Percentiles rank a stretch among this genome's conserved stretches.
These are phyloP conservation scores for Telenomus remus DNA, from an alignment of 1,140 invertebrate genomes.

Conservation along the genomic window DNA sequence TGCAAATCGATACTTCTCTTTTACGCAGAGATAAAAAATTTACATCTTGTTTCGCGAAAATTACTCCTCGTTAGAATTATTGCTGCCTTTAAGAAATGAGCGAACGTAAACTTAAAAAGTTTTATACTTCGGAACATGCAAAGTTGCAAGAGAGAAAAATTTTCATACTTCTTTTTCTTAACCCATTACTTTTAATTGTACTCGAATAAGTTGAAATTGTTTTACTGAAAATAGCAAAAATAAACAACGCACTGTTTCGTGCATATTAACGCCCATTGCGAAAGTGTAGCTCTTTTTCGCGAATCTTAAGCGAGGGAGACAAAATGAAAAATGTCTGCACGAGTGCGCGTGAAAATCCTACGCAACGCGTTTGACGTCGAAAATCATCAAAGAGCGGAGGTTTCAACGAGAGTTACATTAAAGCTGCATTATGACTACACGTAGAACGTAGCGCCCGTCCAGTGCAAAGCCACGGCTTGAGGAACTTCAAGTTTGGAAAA, in stretches of 20 bases:
- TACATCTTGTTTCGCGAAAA: too few relatives aligned
- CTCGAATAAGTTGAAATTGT: background rate
- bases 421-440: constrained; percentile 62
- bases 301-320: constrained; percentile 34
- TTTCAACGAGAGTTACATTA: constrained; percentile 61
- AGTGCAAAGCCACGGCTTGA: constrained; percentile 44
- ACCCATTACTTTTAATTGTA: too few relatives aligned
- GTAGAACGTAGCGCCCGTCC: constrained; percentile 47
- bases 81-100: too few relatives aligned
- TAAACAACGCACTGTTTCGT: constrained; percentile 17
- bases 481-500: constrained; percentile 59
- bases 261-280: constrained; percentile 27
- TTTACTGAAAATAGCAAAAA: background rate
- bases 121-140: too few relatives aligned
- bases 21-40: too few relatives aligned
- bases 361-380: constrained; percentile 61
- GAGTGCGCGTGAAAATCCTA: constrained; percentile 60
- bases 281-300: constrained; percentile 18
- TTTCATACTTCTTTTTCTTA: too few relatives aligned
- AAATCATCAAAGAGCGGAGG: constrained; percentile 65
- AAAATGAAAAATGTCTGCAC: constrained; percentile 62
- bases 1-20: too few relatives aligned
- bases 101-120: too few relatives aligned
- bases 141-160: too few relatives aligned
- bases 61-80: too few relatives aligned